phyloP scores from a whole-genome alignment of 2,113 vertebrate genomes.

The Nannobrachium achirus region DNA sequence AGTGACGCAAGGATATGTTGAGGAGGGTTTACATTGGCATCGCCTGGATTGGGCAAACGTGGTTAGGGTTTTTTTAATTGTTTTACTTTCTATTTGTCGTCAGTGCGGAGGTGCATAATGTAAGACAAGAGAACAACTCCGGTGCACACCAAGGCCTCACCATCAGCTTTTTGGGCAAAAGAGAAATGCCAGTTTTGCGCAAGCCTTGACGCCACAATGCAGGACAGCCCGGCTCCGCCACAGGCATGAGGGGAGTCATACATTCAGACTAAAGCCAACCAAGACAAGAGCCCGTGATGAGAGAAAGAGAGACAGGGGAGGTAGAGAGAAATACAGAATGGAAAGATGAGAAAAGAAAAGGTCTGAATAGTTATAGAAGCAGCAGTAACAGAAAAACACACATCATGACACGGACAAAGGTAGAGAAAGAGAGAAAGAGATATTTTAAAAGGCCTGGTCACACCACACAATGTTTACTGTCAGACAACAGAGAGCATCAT shows the following conservation, averaged over 20 bases:
- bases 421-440: not conserved
- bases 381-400: slow-evolving; percentile 17
- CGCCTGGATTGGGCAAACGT: slow-evolving; percentile 17
- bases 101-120: slow-evolving; percentile 53
- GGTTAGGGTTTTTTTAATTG: slow-evolving; percentile 43
- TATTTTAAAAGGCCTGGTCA: slow-evolving; percentile 49
- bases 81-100: slow-evolving; percentile 13
- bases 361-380: slow-evolving; percentile 42
- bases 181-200: slow-evolving; percentile 99
- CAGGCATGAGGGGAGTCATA: slow-evolving; percentile 90
- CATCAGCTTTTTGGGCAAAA: slow-evolving; percentile 94
- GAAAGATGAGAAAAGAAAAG: slow-evolving; percentile 11
- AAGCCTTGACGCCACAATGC: slow-evolving; percentile 99
- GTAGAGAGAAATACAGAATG: slow-evolving; percentile 17
- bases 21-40: slow-evolving; percentile 9
- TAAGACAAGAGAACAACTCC: slow-evolving; percentile 54
- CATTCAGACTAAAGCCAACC: slow-evolving; percentile 96
- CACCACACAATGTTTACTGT: slow-evolving; percentile 56
- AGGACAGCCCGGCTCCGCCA: slow-evolving; percentile 92
- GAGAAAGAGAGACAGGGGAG: slow-evolving; percentile 53
- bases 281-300: slow-evolving; percentile 85
- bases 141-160: slow-evolving; percentile 91
- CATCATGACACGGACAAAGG: too few relatives aligned
- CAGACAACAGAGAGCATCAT: slow-evolving; percentile 9
- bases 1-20: slow-evolving; percentile 34